These are phyloP conservation scores for Sarcophaga carnaria DNA, from an alignment of 2,888 invertebrate species.

Conservation along the genomic window DNA sequence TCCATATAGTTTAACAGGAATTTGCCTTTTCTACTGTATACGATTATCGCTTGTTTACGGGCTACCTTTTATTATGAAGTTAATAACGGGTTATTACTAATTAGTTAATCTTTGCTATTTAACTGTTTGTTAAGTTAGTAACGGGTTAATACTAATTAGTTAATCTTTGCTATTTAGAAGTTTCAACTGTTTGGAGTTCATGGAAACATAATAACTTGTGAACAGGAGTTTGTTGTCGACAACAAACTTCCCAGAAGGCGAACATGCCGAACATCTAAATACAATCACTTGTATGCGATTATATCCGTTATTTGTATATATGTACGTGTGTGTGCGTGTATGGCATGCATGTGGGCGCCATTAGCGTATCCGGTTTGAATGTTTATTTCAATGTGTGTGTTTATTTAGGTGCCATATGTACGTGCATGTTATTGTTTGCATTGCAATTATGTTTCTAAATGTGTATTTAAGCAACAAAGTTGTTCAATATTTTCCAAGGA, in stretches of 20 bases:
- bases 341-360: slow-evolving; percentile 19
- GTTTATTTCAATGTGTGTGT: not conserved
- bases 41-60: no score
- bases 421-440: not conserved
- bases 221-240: slow-evolving; percentile 32
- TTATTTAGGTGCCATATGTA: not conserved
- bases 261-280: not conserved
- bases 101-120: not conserved
- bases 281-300: no score
- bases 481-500: not conserved
- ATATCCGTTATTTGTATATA: no score
- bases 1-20: no score
- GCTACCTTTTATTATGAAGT: no score
- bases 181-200: slow-evolving; percentile 63
- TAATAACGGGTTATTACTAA: not conserved
- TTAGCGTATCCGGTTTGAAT: slow-evolving; percentile 10
- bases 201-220: slow-evolving; percentile 58
- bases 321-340: not conserved
- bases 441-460: not conserved
- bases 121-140: slow-evolving; percentile 42
- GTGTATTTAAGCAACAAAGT: not conserved
- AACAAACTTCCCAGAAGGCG: not conserved
- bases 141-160: not conserved
- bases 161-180: not conserved
- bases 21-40: no score